Evolutionary conservation across 1,140 invertebrate species (phyloP).

Genomic region (Formica selysi): DNA sequence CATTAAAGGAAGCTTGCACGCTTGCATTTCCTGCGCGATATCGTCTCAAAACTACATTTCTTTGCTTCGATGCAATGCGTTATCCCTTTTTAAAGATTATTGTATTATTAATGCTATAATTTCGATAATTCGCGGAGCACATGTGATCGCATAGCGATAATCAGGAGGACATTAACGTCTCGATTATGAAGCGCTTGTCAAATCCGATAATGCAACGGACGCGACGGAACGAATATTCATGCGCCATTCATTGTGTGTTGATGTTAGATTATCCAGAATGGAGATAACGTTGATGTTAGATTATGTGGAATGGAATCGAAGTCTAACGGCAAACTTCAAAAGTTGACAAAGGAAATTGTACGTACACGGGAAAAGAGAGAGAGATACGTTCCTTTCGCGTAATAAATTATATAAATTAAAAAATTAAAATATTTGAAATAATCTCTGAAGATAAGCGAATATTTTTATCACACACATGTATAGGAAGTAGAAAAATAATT

Average conservation of each 20-base stretch:
- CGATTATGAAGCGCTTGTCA: constrained; percentile 40
- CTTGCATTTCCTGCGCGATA: neutral
- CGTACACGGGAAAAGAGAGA: neutral
- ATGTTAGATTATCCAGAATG: constrained; percentile 45
- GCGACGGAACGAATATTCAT: constrained; percentile 45
- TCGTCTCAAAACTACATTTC: neutral
- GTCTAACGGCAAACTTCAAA: constrained; percentile 7
- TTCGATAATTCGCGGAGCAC: neutral
- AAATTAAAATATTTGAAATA: neutral
- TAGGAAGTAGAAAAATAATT: neutral
- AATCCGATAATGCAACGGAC: constrained; percentile 17
- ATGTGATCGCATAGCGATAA: constrained; percentile 16
- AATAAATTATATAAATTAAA: neutral
- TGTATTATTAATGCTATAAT: neutral
- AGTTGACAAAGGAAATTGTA: neutral
- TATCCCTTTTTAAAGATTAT: neutral
- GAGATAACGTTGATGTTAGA: constrained; percentile 36
- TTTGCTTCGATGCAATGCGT: neutral
- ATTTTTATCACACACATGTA: neutral
- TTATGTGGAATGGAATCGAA: constrained; percentile 39
- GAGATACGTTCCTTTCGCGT: neutral
- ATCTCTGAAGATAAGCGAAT: neutral
- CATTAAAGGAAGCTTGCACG: neutral
- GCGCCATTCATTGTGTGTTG: constrained; percentile 41
- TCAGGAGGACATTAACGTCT: constrained; percentile 10